Conservation (phyloP, 2,888 invertebrate genomes). For the Drosophila maculinotata region DNA sequence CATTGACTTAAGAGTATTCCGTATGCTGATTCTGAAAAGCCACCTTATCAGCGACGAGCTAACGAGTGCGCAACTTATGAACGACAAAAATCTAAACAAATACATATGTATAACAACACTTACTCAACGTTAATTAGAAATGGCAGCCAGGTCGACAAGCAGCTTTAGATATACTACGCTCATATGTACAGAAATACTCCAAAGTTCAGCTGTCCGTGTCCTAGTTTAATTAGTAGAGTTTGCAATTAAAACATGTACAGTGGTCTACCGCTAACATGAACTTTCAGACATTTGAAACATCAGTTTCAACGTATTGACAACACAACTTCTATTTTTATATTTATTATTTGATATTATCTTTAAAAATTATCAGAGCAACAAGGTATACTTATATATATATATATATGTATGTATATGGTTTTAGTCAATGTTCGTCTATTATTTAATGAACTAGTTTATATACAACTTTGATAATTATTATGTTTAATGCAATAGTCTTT, state of each 20-base stretch:
- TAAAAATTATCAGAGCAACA: no score
- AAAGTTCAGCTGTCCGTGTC: slow-evolving; percentile 6
- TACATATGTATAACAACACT: slow-evolving; percentile 20
- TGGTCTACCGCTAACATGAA: neutral
- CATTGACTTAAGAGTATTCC: slow-evolving; percentile 12
- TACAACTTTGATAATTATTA: no score
- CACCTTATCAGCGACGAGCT: slow-evolving; percentile 56
- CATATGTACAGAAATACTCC: neutral
- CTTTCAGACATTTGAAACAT: neutral
- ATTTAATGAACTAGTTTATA: no score
- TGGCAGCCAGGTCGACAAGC: slow-evolving; percentile 6
- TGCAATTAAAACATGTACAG: slow-evolving; percentile 1
- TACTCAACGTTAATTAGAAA: slow-evolving; percentile 15
- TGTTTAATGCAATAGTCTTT: no score
- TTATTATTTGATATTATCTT: no score
- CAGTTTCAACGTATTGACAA: no score
- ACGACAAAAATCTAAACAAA: neutral
- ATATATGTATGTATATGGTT: no score
- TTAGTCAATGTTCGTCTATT: no score
- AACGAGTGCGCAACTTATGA: slow-evolving; percentile 8
- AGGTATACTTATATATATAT: no score
- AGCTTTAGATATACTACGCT: slow-evolving; percentile 16
- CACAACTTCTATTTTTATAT: no score
- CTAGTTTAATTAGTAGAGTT: slow-evolving; percentile 13
- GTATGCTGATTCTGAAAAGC: slow-evolving; percentile 28